Evolutionary conservation across 2,113 vertebrate species (phyloP).

Genomic region (Melospiza georgiana): DNA sequence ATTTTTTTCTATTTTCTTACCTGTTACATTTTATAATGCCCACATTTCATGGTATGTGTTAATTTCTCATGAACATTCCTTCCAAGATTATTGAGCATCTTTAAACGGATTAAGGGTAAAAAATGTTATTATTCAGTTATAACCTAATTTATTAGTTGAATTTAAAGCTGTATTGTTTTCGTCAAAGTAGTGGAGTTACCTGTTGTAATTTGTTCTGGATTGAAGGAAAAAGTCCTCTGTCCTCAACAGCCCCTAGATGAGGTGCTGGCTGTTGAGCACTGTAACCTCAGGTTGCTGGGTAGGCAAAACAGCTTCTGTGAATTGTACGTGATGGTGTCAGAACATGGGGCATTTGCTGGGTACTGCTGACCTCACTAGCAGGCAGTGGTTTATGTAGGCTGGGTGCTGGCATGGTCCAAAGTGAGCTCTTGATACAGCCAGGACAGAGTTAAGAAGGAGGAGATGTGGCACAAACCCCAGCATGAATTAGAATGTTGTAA

Average conservation of each 20-base stretch:
- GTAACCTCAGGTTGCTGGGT: neutral
- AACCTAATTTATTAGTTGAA: neutral
- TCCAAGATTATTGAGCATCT: neutral
- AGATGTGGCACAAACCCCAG: neutral
- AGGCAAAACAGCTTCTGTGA: neutral
- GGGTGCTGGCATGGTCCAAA: neutral
- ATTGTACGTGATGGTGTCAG: neutral
- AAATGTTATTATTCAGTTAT: neutral
- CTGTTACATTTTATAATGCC: neutral
- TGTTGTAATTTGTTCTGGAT: neutral
- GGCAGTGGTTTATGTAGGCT: neutral
- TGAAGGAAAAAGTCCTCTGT: neutral
- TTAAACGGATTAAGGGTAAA: neutral
- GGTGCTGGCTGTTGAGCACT: neutral
- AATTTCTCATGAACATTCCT: neutral
- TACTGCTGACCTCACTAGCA: neutral
- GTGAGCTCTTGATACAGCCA: neutral
- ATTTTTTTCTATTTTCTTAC: neutral
- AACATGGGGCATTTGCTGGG: fast-evolving
- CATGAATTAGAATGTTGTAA: neutral
- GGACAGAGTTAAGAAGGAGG: neutral
- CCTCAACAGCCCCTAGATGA: neutral
- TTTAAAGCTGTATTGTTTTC: neutral
- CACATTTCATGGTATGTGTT: neutral
- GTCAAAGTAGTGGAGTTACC: neutral